Percentiles rank a stretch among this genome's conserved stretches.
phyloP scores from a whole-genome alignment of 92 coral and sea anemone genomes.

The Epizoanthus illoricatus region DNA sequence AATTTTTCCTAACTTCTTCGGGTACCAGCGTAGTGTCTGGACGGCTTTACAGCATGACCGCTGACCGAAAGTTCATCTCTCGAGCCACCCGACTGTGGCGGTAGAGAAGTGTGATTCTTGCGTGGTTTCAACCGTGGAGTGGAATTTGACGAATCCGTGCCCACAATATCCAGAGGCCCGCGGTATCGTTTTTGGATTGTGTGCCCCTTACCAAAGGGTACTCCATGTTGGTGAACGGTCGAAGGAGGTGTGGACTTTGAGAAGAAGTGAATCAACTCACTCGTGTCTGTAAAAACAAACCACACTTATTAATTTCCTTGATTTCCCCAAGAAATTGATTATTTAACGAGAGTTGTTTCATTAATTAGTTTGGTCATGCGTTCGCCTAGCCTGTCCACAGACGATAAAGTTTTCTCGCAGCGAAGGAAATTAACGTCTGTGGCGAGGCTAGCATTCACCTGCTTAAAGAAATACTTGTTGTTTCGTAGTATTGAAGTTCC shows the following conservation, averaged over 20 bases:
- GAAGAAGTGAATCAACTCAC: constrained; percentile 68
- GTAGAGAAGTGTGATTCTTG: constrained; percentile 41
- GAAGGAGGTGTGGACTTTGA: constrained; percentile 79
- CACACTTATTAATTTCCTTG: not conserved
- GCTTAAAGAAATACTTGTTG: too few relatives aligned
- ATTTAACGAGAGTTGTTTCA: not conserved
- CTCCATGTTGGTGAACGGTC: constrained; percentile 71
- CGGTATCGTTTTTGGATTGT: constrained; percentile 82
- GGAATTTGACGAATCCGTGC: constrained; percentile 80
- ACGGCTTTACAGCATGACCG: constrained; percentile 80
- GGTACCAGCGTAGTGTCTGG: constrained; percentile 50
- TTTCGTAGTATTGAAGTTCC: too few relatives aligned
- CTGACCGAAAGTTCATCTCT: constrained; percentile 76
- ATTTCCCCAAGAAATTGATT: not conserved
- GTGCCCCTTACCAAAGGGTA: constrained; percentile 73
- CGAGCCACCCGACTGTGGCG: constrained; percentile 53
- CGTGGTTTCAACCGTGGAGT: constrained; percentile 82
- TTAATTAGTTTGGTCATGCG: not conserved
- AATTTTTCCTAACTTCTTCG: constrained; percentile 7
- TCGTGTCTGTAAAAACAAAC: constrained; percentile 27
- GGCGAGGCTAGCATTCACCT: too few relatives aligned
- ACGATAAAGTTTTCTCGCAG: too few relatives aligned
- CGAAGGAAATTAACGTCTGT: too few relatives aligned
- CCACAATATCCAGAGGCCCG: constrained; percentile 72
- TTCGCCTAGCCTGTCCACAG: too few relatives aligned